phyloP scores from a whole-genome alignment of 2,888 invertebrate genomes.

The Seira ritae region DNA sequence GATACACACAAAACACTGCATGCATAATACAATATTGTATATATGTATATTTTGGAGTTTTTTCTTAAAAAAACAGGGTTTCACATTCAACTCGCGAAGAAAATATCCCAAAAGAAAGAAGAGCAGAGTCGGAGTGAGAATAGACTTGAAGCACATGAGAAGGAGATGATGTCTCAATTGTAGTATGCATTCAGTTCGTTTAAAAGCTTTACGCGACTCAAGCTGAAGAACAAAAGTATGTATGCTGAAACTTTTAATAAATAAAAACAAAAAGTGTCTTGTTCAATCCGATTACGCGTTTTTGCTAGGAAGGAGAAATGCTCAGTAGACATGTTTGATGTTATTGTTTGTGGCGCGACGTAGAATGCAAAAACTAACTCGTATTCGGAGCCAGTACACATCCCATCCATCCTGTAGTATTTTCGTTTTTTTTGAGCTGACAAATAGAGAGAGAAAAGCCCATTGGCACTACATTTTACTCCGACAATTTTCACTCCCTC shows the following conservation, averaged over 20 bases:
- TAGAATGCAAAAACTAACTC: constrained; percentile 8
- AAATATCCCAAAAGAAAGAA: background rate
- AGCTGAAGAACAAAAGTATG: background rate
- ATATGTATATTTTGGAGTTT: too few relatives aligned
- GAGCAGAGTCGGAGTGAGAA: background rate
- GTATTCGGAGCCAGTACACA: background rate
- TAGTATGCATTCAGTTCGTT: background rate
- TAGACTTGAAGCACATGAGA: background rate
- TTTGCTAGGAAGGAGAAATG: constrained; percentile 7
- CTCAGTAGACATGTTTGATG: constrained; percentile 27
- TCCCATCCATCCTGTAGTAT: background rate
- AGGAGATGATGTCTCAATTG: background rate
- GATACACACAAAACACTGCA: too few relatives aligned
- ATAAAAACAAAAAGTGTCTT: constrained; percentile 16
- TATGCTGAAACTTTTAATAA: constrained; percentile 20
- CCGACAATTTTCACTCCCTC: background rate
- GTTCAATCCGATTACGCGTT: constrained; percentile 13
- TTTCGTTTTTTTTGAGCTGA: constrained; percentile 6
- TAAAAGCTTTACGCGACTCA: background rate
- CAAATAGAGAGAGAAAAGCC: constrained; percentile 16
- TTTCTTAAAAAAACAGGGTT: background rate
- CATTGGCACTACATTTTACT: constrained; percentile 17
- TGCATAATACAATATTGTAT: background rate
- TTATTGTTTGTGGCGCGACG: constrained; percentile 36
- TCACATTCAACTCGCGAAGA: background rate